Percentiles rank a stretch among this genome's conserved stretches.
phyloP scores from a whole-genome alignment of 1,140 invertebrate species.

The Trachymyrmex septentrionalis region DNA sequence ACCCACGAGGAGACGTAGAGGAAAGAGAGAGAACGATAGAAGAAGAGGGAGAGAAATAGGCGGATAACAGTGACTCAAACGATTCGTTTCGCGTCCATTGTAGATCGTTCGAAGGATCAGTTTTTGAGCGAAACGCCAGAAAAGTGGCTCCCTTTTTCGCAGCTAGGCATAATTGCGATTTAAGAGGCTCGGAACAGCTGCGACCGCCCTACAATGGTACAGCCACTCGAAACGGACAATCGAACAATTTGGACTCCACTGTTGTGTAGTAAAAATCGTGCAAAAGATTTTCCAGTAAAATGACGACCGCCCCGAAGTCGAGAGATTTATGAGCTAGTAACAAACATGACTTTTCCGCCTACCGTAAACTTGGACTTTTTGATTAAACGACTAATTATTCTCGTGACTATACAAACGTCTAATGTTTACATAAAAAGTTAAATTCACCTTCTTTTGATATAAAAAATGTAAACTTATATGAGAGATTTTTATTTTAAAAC shows the following conservation, averaged over 20 bases:
- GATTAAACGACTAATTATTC: constrained; percentile 15
- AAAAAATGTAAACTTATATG: background rate
- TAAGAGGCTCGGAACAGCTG: constrained; percentile 79
- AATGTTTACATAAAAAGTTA: background rate
- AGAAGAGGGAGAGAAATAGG: constrained; percentile 14
- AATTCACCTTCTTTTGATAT: background rate
- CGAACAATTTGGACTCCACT: constrained; percentile 78
- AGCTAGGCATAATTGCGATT: constrained; percentile 80
- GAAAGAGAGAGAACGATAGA: background rate
- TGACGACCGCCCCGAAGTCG: constrained; percentile 29
- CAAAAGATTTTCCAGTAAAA: constrained; percentile 62
- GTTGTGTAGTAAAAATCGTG: constrained; percentile 70
- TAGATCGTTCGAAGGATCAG: constrained; percentile 72
- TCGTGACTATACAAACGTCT: background rate
- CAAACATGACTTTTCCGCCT: constrained; percentile 2
- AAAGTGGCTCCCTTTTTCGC: constrained; percentile 67
- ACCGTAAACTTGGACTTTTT: background rate
- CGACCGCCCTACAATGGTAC: constrained; percentile 71
- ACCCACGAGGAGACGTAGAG: constrained; percentile 6
- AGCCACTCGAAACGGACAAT: constrained; percentile 79
- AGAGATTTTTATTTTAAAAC: background rate
- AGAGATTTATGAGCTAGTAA: constrained; percentile 20
- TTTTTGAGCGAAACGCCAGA: constrained; percentile 78
- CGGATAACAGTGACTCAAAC: constrained; percentile 67
- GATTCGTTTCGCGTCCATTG: constrained; percentile 74